phyloP scores from a whole-genome alignment of 2,113 vertebrate species.

The Lophura nycthemera region DNA sequence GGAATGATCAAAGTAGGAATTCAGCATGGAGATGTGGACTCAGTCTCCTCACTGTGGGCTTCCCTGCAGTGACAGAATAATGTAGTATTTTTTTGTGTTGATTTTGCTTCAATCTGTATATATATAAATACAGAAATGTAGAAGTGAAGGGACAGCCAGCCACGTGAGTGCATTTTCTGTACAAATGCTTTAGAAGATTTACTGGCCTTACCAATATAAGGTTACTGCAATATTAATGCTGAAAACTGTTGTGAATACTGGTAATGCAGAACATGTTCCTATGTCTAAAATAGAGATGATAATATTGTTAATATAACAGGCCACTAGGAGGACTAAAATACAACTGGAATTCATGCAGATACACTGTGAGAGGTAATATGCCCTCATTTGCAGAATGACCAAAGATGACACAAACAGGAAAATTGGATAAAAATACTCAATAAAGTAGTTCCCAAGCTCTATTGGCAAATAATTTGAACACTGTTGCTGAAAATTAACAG shows the following conservation, averaged over 20 bases:
- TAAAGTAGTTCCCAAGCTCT: slow-evolving; percentile 11
- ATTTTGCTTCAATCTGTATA: not conserved
- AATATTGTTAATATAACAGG: slow-evolving; percentile 34
- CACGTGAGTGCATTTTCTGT: not conserved
- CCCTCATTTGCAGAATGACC: not conserved
- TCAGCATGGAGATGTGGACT: not conserved
- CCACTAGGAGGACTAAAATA: slow-evolving; percentile 75
- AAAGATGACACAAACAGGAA: not conserved
- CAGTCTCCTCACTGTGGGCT: not conserved
- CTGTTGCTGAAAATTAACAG: not conserved
- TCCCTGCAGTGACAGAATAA: not conserved
- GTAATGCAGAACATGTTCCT: not conserved
- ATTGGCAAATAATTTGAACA: not conserved
- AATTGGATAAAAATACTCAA: slow-evolving; percentile 56
- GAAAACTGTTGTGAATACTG: not conserved
- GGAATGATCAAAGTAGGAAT: not conserved
- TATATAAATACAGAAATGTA: not conserved
- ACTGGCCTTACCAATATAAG: not conserved
- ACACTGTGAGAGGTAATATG: not conserved
- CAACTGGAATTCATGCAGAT: slow-evolving; percentile 49
- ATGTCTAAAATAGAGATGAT: not conserved
- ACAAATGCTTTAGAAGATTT: not conserved
- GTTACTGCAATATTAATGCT: not conserved
- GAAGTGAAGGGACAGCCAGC: not conserved
- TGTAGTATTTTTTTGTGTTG: not conserved